Conservation (phyloP, 1,140 invertebrate species). For the Heliconius congener region DNA sequence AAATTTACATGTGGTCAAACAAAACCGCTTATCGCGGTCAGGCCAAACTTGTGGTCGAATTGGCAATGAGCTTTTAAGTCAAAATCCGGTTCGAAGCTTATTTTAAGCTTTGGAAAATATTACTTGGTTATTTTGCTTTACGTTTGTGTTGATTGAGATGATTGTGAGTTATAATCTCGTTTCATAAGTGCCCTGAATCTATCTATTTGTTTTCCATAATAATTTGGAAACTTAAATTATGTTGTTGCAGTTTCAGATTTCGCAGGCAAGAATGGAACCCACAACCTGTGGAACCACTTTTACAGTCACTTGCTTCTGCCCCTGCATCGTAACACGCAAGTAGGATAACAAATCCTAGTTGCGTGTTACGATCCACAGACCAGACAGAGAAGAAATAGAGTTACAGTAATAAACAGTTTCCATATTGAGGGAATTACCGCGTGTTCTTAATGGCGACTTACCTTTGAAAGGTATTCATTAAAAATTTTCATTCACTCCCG, state of each 20-base stretch:
- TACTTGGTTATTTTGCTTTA: neutral
- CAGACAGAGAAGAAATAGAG: too few species aligned
- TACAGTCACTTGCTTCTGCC: too few species aligned
- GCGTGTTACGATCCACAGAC: too few species aligned
- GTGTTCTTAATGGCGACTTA: neutral
- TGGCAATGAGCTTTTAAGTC: neutral
- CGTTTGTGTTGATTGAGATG: neutral
- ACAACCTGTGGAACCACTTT: too few species aligned
- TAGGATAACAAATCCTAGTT: too few species aligned
- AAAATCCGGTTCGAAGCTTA: neutral
- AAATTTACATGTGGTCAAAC: conserved; percentile 3
- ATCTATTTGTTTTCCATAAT: too few species aligned
- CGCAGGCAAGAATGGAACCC: too few species aligned
- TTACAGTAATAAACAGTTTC: neutral
- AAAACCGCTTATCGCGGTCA: neutral
- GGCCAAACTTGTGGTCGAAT: neutral
- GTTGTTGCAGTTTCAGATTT: too few species aligned
- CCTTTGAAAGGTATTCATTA: conserved; percentile 1
- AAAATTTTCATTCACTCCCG: conserved; percentile 2
- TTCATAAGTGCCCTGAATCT: too few species aligned
- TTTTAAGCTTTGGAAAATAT: neutral
- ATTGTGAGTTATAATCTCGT: too few species aligned
- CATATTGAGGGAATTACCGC: neutral
- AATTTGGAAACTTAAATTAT: too few species aligned
- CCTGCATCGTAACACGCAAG: too few species aligned